Evolutionary conservation across 2,888 invertebrate species (phyloP).

Genomic region (Ganaspis brasiliensis): DNA sequence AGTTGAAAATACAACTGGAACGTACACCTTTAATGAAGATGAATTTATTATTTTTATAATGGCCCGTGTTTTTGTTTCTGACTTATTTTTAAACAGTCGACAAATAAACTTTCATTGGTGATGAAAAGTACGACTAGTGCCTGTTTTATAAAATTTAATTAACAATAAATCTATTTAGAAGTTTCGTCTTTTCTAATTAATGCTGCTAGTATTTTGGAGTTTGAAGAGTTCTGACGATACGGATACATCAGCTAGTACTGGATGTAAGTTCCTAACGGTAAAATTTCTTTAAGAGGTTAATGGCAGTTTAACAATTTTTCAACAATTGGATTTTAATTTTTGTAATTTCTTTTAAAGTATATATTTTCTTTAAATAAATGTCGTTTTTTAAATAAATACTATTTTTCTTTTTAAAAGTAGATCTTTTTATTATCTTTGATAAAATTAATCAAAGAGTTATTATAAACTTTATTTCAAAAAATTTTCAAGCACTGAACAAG

Average conservation of each 20-base stretch:
- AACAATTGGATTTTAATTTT: background rate
- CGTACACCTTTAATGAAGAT: background rate
- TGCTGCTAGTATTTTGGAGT: constrained; percentile 79
- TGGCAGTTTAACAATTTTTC: background rate
- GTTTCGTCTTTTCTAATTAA: constrained; percentile 68
- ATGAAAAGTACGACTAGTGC: background rate
- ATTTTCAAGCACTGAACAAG: too few relatives aligned
- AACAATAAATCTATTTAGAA: constrained; percentile 45
- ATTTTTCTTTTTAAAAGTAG: too few relatives aligned
- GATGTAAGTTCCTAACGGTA: constrained; percentile 73
- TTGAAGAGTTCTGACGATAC: constrained; percentile 79
- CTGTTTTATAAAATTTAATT: background rate
- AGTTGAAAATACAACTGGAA: background rate
- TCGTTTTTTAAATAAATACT: too few relatives aligned
- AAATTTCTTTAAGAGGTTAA: constrained; percentile 47
- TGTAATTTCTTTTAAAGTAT: background rate
- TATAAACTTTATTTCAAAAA: too few relatives aligned
- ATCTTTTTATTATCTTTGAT: too few relatives aligned
- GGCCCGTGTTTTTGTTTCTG: background rate
- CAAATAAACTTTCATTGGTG: too few relatives aligned
- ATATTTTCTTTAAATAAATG: background rate
- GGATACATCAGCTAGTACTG: constrained; percentile 79
- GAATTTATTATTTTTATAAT: background rate
- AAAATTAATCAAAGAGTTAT: too few relatives aligned
- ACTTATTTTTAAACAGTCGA: background rate